Percentiles rank a stretch among this genome's conserved stretches.
Conservation (phyloP, 2,888 invertebrate species). For the Timema podura region DNA sequence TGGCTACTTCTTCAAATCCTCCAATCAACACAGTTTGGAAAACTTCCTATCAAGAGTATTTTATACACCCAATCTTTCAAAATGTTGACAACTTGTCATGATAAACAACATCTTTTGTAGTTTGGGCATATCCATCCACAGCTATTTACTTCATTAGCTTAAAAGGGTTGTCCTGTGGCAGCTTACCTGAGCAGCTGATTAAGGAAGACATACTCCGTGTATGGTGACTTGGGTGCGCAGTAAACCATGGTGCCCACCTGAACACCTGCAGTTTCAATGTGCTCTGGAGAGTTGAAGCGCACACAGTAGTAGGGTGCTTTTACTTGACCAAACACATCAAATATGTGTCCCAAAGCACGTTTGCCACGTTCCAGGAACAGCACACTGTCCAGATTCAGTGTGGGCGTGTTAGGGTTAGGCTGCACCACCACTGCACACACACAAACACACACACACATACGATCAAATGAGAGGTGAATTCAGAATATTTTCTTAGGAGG, state of each 20-base stretch:
- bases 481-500: no score
- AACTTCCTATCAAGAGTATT: no score
- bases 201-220: constrained; percentile 73
- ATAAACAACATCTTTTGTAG: no score
- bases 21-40: no score
- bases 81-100: no score
- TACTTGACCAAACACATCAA: constrained; percentile 90
- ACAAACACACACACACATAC: neutral
- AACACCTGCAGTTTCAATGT: constrained; percentile 66
- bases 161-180: neutral
- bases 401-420: constrained; percentile 65
- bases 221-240: constrained; percentile 73
- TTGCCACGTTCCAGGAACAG: constrained; percentile 79
- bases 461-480: neutral
- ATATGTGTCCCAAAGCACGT: constrained; percentile 70
- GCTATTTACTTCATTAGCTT: constrained; percentile 13
- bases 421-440: constrained; percentile 66
- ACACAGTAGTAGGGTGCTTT: constrained; percentile 82
- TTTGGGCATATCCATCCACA: no score
- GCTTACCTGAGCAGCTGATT: constrained; percentile 66
- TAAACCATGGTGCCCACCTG: constrained; percentile 68
- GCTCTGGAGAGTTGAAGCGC: constrained; percentile 77
- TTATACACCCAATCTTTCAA: no score
- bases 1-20: no score
- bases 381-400: constrained; percentile 81